A percentile compares a stretch with the other conserved stretches of the same genome.
Conservation (phyloP, 2,797 vertebrate genomes). For the Gila robusta region DNA sequence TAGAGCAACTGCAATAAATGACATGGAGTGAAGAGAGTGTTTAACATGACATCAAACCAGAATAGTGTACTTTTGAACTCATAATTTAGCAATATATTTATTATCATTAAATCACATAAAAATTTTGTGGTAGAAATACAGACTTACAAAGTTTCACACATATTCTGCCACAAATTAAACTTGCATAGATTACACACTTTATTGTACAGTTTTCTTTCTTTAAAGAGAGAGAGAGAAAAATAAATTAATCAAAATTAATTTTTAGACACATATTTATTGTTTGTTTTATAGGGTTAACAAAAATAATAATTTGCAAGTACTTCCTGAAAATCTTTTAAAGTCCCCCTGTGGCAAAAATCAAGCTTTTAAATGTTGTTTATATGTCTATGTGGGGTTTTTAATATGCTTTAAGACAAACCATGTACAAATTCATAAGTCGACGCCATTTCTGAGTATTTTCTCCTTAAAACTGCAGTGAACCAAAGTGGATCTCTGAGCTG, state of each 20-base stretch:
- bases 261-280: neutral
- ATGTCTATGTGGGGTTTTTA: no score
- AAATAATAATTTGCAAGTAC: neutral
- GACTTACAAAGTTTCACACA: neutral
- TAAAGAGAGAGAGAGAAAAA: neutral
- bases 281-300: slow-evolving; percentile 1
- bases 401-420: no score
- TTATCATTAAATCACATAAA: no score
- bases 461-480: no score
- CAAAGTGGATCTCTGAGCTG: no score
- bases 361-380: no score
- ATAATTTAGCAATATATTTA: no score
- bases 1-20: neutral
- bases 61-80: neutral
- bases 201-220: neutral
- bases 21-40: neutral
- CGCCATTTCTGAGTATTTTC: no score
- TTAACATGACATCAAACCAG: neutral
- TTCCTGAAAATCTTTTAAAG: neutral
- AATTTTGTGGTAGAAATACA: neutral
- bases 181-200: neutral
- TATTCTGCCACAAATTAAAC: neutral
- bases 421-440: no score
- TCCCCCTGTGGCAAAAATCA: no score
- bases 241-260: neutral